A percentile compares a stretch with the other conserved stretches of the same genome.
Evolutionary conservation across 2,888 invertebrate species (phyloP).

Genomic region (Dryomyza anilis): DNA sequence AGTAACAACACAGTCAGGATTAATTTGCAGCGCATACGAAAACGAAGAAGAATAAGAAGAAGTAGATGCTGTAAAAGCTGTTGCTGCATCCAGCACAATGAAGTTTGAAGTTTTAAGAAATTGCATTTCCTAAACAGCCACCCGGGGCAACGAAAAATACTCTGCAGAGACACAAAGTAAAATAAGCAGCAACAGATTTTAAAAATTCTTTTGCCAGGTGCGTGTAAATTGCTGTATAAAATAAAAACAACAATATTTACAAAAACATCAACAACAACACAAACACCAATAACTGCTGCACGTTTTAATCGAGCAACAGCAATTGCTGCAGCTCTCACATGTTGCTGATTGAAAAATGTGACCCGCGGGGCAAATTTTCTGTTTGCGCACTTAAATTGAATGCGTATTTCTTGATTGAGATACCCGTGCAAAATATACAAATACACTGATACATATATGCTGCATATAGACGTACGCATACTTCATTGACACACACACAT

Average conservation of each 20-base stretch:
- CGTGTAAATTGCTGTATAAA: not conserved
- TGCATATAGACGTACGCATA: not conserved
- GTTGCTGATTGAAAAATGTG: slow-evolving; percentile 20
- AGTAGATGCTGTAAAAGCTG: not conserved
- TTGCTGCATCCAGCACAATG: not conserved
- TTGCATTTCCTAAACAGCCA: too few relatives aligned
- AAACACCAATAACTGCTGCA: not conserved
- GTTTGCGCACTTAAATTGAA: slow-evolving; percentile 25
- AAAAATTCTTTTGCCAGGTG: too few relatives aligned
- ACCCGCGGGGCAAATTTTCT: slow-evolving; percentile 13
- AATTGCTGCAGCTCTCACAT: not conserved
- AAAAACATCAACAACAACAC: not conserved
- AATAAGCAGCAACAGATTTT: not conserved
- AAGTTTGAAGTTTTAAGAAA: too few relatives aligned
- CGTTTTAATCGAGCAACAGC: not conserved
- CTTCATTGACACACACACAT: not conserved
- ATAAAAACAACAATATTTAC: too few relatives aligned
- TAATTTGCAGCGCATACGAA: slow-evolving; percentile 36
- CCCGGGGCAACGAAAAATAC: not conserved
- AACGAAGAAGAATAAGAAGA: not conserved
- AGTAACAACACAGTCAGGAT: slow-evolving; percentile 42
- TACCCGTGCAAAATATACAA: slow-evolving; percentile 3
- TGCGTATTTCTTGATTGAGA: slow-evolving; percentile 19
- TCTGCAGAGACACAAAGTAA: not conserved
- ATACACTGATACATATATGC: too few relatives aligned